These are phyloP conservation scores for Leuciscus waleckii DNA, from an alignment of 2,797 vertebrate species.

Conservation along the genomic window DNA sequence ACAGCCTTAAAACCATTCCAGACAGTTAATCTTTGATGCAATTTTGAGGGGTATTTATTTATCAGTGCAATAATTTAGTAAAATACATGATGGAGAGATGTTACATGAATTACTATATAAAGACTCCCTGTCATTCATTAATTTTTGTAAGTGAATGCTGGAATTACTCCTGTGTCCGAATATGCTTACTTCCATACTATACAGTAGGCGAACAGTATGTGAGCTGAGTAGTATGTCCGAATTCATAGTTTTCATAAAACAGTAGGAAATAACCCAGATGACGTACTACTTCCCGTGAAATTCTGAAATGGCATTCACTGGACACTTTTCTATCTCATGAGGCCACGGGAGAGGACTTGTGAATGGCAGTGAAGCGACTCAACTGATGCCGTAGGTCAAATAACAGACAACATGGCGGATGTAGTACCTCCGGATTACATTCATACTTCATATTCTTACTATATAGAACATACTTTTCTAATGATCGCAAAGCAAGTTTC, in stretches of 20 bases:
- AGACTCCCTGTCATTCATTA: not conserved
- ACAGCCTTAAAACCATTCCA: not conserved
- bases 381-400: too few species aligned
- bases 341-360: too few species aligned
- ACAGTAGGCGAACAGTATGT: not conserved
- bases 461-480: too few species aligned
- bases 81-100: not conserved
- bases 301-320: too few species aligned
- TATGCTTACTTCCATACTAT: not conserved
- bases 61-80: not conserved
- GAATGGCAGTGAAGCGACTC: too few species aligned
- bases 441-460: too few species aligned
- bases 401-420: too few species aligned
- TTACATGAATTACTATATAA: not conserved
- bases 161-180: not conserved
- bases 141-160: not conserved
- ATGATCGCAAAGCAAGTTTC: too few species aligned
- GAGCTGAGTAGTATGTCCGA: not conserved
- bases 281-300: too few species aligned
- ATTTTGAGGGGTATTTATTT: not conserved
- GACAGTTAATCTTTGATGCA: not conserved
- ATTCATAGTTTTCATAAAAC: not conserved
- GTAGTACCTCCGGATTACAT: too few species aligned
- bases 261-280: too few species aligned
- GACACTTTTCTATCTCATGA: too few species aligned